Base-by-base conservation (phyloP, 2,888 invertebrate species). In the Apodemia arnacis region DNA sequence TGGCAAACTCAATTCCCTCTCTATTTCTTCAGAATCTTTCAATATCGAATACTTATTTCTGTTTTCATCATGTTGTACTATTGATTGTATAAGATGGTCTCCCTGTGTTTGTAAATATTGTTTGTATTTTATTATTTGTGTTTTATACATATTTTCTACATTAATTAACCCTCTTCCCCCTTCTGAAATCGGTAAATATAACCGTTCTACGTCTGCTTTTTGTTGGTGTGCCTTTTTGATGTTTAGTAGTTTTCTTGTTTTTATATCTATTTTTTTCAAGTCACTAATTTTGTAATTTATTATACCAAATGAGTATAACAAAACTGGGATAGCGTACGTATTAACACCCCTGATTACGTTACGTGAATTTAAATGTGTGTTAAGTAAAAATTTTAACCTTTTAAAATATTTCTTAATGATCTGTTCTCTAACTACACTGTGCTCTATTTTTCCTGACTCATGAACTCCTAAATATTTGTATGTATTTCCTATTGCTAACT, bases 161-260 rank as follows among this genome's bases (percentile, higher is more conserved):
- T 27, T 27, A 1, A 27, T 27, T 27, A 27, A 27, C 27, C 27
- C 27, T 27, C 27, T 27, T 27, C 27, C 27, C 27, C 27, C 27
- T 27, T 27, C 27, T 27, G 27, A 27, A 27, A 27, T 27, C 27
- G 27, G 27, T 27, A 27, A 27, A 27, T 27, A 27, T 27, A 27
- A 27, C 2, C 2, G 27, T 27, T 27, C 27, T 27, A 27, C 27
- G 27, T 27, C 87, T 78, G 89, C 85, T 75, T 89, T 91, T 72
- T 89, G 88, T 66, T 87, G 82, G n/a, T 89, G 88, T 21, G 74
- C 82, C 75, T 89, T 89, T 38, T 88, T 82, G 0, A 89, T 82
- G 11, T 78, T 69, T 77, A 89, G 34, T 11, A 85, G 11, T 85
- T 91, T 91, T 63, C 87, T 77, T 11, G 85, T 89, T 79, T 89